phyloP scores from a whole-genome alignment of 2,888 invertebrate species.

The Pristionchus japonicus region DNA sequence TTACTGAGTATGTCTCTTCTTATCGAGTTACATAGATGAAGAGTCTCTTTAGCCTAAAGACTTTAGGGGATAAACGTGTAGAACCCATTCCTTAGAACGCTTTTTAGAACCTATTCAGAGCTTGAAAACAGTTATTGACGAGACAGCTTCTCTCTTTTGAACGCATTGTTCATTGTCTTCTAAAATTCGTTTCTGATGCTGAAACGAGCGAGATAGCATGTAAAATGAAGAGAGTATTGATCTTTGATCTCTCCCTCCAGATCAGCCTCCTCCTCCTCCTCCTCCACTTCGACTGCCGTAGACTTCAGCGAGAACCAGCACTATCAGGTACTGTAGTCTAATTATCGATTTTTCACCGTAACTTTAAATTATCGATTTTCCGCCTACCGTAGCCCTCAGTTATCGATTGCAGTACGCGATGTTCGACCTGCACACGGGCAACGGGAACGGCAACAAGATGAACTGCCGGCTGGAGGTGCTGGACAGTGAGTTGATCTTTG shows the following conservation, averaged over 20 bases:
- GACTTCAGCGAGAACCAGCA: neutral
- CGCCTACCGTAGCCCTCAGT: neutral
- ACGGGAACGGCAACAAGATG: conserved; percentile 73
- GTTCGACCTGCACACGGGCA: conserved; percentile 54
- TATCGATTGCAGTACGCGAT: neutral
- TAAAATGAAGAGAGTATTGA: neutral
- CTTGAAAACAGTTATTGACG: too few relatives aligned
- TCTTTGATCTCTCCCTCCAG: neutral
- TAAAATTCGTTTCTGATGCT: too few relatives aligned
- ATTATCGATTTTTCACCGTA: neutral
- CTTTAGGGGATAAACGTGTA: too few relatives aligned
- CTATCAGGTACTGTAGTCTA: neutral
- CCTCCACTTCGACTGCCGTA: neutral
- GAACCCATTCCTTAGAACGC: too few relatives aligned
- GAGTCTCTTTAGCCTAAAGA: neutral
- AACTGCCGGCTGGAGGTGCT: conserved; percentile 69
- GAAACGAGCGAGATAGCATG: neutral
- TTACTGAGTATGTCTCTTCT: neutral
- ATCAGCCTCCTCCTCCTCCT: neutral
- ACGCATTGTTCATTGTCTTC: too few relatives aligned
- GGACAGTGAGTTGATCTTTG: conserved; percentile 53
- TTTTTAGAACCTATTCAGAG: too few relatives aligned
- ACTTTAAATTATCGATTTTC: neutral
- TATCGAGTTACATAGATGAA: neutral
- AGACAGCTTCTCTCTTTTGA: too few relatives aligned